Base-by-base conservation (phyloP, 2,113 vertebrate genomes). In the Mellivora capensis region DNA sequence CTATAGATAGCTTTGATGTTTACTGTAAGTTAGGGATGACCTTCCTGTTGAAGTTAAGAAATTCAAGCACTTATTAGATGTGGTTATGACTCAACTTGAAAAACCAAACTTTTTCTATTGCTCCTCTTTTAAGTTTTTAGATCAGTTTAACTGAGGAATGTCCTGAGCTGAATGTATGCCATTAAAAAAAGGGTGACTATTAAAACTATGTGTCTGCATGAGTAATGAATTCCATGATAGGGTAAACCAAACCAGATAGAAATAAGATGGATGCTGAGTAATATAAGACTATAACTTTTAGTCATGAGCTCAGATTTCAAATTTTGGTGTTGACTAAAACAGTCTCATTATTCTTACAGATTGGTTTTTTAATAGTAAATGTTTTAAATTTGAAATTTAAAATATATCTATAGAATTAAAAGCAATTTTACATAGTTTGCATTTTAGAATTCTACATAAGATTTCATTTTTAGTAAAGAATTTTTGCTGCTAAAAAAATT, bases 11-110 rank as follows among this genome's bases (percentile, higher is more conserved):
- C 54, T 97, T 93, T 96, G 59, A 93, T 37, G 39, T 90, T 94
- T 90, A 67, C 31, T 84, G 0, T 86, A 94, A 52, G 62, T 42
- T 79, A 57, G 39, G 13, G 39, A n/a, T 15, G 67, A 93, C 18
- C 29, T 93, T 93, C 61, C 54, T 85, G 62, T 27, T 84, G 39
- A 94, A 80, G 79, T 80, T 80, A 77, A 91, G 49, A 85, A 97
- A 86, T 71, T 59, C 20, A 82, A 90, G 59, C 34, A 85, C 42
- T 93, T 97, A 77, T 64, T 93, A 90, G 62, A 96, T 94, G 89
- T 93, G 62, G 54, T 76, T 96, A 90, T 84, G 47, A 98, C 42
- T 85, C 87, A 98, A 64, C 29, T 81, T 93, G 84, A 88, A 94
- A 94, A 97, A 44, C 27, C 12, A 96, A 85, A 57, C 7, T 80